phyloP scores from a whole-genome alignment of 2,113 vertebrate genomes.

The Crotalus tigris region DNA sequence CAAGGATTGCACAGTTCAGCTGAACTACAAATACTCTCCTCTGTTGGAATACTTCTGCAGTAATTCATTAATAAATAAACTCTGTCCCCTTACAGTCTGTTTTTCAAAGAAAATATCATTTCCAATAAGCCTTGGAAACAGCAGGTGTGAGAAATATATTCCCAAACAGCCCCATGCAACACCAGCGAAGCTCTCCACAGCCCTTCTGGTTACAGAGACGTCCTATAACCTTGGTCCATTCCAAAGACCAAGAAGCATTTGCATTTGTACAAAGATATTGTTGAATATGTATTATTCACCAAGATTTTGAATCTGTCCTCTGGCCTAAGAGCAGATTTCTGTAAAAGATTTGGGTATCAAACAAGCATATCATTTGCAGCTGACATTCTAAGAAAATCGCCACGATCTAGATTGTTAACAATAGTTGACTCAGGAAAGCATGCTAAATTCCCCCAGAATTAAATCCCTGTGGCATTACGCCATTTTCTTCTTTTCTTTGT shows the following conservation, averaged over 20 bases:
- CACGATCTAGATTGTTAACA: background rate
- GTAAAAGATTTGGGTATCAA: background rate
- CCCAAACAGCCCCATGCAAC: background rate
- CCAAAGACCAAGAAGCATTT: background rate
- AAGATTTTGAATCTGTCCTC: background rate
- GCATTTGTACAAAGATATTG: background rate
- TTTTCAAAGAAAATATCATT: background rate
- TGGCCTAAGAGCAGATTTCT: background rate
- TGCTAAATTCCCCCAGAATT: constrained; percentile 37
- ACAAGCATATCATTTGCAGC: background rate
- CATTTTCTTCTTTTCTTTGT: background rate
- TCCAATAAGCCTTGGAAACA: background rate
- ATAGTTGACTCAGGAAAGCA: constrained; percentile 21
- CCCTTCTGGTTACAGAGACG: background rate
- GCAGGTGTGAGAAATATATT: background rate
- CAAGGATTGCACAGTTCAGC: background rate
- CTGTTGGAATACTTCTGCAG: background rate
- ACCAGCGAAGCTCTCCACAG: background rate
- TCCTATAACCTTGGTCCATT: background rate
- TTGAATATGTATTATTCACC: background rate
- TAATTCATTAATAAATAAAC: background rate
- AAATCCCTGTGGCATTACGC: background rate
- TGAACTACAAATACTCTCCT: background rate
- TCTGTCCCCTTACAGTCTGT: background rate
- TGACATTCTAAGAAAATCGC: background rate